Percentiles rank a stretch among this genome's conserved stretches.
Evolutionary conservation across 2,797 vertebrate species (phyloP).

Genomic region (Lacerta bilineata): DNA sequence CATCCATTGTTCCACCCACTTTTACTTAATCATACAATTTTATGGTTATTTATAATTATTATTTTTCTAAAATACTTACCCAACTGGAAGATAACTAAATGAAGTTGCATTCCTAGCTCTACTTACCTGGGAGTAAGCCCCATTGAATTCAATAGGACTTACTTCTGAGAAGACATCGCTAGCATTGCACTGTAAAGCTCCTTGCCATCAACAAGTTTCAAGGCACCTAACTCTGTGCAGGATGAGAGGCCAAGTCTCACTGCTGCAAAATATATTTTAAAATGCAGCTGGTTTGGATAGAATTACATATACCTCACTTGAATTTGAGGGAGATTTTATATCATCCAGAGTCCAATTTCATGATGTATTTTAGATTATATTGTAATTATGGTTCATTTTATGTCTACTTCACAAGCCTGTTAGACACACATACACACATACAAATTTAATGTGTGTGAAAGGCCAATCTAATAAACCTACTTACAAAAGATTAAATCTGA

Average conservation of each 20-base stretch:
- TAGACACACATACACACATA: not conserved
- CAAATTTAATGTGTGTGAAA: not conserved
- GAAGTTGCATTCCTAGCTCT: too few species aligned
- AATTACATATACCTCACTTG: not conserved
- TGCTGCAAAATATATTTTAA: constrained; percentile 28
- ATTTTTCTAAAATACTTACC: not conserved
- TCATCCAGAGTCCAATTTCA: constrained; percentile 8
- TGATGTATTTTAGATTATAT: constrained; percentile 16
- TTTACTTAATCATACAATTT: too few species aligned
- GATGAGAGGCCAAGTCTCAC: not conserved
- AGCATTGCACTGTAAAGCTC: not conserved
- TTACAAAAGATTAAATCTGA: constrained; percentile 21
- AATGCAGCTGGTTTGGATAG: constrained; percentile 16
- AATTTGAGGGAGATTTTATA: constrained; percentile 21
- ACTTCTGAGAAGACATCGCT: too few species aligned
- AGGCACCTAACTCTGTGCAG: not conserved
- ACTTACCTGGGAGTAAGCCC: too few species aligned
- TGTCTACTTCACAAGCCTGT: constrained; percentile 8
- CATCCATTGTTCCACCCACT: too few species aligned
- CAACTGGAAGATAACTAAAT: not conserved
- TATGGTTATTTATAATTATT: not conserved
- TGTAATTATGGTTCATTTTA: constrained; percentile 25
- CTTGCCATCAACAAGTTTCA: not conserved
- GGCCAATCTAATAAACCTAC: constrained; percentile 15
- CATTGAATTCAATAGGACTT: too few species aligned